Base-by-base conservation (phyloP, 2,888 invertebrate species). In the Macaria notata region DNA sequence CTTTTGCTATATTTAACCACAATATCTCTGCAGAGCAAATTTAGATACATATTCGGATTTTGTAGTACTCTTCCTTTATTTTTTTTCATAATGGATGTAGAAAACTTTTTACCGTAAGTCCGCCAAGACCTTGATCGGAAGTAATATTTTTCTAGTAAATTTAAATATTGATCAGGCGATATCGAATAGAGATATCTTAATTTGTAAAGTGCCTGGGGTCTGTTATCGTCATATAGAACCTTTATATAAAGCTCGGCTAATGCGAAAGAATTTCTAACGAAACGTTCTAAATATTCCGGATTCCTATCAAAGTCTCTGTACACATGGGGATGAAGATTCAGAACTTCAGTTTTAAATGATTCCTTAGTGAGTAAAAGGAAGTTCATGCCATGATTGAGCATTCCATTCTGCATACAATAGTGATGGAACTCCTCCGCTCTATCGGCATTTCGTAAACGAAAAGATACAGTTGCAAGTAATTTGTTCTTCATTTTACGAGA, bases 401-500 rank as follows among this genome's bases (percentile, higher is more conserved):
- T 55, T 53, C 73, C 75, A 4, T 56, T 57, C 31, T 65, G 63
- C 29, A 62, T 59, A 53, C 83, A 86, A 61, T 83, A 86, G 6
- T 72, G 68, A 53, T 75, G 81, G 62, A 86, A 88, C 4, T 51
- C 54, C 31, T 57, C 59, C 9, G 73, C 68, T 52, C 83, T 73
- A 0, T 65, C 52, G 62, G 75, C 71, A 62, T 74, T 70, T 56
- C 60, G 74, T 3, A 86, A 9, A 43, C 78, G 42, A 1, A 58
- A 54, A 0, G 79, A 72, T 61, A 83, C 68, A 3, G 66, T 63
- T 19, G 70, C 64, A 4, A 88, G 61, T 29, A 81, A 61, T 55
- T 84, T 85, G 43, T 72, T 78, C 58, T 76, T 83, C 81, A 85
- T 83, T 73, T 81, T 83, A 1, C 61, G 49, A 3, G 87, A 83